Base-by-base conservation (phyloP, 2,888 invertebrate species). In the Oasisia sp. region DNA sequence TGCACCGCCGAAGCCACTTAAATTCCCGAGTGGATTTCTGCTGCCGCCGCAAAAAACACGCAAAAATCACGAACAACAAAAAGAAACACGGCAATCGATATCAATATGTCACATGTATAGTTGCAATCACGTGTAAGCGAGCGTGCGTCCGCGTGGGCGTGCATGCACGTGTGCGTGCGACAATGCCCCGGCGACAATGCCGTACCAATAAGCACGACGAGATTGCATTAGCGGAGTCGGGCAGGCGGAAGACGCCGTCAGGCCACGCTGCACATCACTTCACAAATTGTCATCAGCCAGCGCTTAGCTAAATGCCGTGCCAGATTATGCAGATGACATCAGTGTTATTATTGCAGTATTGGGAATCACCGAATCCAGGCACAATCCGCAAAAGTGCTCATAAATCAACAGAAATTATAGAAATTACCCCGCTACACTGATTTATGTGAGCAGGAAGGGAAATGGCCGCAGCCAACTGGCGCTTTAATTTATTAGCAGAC, bases 371-470 rank as follows among this genome's bases (percentile, higher is more conserved):
- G n/a, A 74, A 74, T 74, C 74, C 74, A 74, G 74, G 74, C 74
- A 74, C 74, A 74, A 74, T 74, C 74, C 27, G 4, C 74, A 74
- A 74, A 19, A 74, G 74, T 74, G 74, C 74, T 74, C 74, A 74
- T 74, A 74, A 74, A 74, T 74, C 74, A 74, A 74, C 74, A 74
- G 27, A 74, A 74, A 74, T 74, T 74, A 74, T 74, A 74, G 74
- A 74, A 74, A 74, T 74, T 74, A 74, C 74, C 74, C n/a, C 7
- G 74, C 27, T 27, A 74, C 74, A 74, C 74, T 74, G 74, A 74
- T 74, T 74, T 74, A 74, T 74, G 19, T 74, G 19, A 74, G 74
- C 74, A 74, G 74, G 74, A 74, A 74, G 74, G 74, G 74, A n/a
- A 74, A n/a, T 74, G 74, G 74, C 74, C 27, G 74, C 74, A 27